Base-by-base conservation (phyloP, 2,888 invertebrate genomes). In the Pristionchus maxplancki region DNA sequence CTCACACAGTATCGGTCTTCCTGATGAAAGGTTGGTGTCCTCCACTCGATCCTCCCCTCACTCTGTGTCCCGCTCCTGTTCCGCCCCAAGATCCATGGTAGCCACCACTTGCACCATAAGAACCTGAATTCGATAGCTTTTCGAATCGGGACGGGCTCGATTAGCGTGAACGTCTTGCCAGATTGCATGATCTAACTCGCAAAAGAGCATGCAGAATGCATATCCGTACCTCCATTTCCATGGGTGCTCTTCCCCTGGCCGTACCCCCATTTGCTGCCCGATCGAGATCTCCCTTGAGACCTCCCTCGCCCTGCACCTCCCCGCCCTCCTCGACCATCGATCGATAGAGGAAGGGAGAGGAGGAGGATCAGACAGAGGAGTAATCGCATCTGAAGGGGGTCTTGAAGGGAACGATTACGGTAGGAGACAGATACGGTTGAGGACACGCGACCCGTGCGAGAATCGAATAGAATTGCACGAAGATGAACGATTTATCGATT, bases 271-370 rank as follows among this genome's bases (percentile, higher is more conserved):
- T 67, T 67, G 2, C 31, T 2, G 13, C 74, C 74, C 4, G 37
- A 15, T 86, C 86, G 13, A 28, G 48, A 44, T 34, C 86, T 87
- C 6, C 58, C 86, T 20, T 40, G 37, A 17, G 44, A 11, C 13
- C 67, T 44, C 50, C 86, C 50, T 48, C 86, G 28, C 24, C 71
- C 48, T 50, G 64, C 86, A n/a, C 86, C 71, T 44, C 86, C 86
- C 6, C 86, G 13, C 13, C 86, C 71, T 50, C 86, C 86, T 31
- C 86, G n/a, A 24, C 71, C 48, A 31, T 71, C 86, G 4, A 85
- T 64, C 44, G 31, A 44, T 37, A 85, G 34, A 3, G 31, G 62
- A 40, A 64, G 62, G 9, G 53, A 50, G 20, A 85, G 40, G 9
- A 85, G 64, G 3, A 85, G 85, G 11, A 85, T 8, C 11, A 64